Evolutionary conservation across 2,797 vertebrate genomes (phyloP), one percentile per base, ranked within the genome.

Genomic region (Melanotaenia maccullochi): DNA sequence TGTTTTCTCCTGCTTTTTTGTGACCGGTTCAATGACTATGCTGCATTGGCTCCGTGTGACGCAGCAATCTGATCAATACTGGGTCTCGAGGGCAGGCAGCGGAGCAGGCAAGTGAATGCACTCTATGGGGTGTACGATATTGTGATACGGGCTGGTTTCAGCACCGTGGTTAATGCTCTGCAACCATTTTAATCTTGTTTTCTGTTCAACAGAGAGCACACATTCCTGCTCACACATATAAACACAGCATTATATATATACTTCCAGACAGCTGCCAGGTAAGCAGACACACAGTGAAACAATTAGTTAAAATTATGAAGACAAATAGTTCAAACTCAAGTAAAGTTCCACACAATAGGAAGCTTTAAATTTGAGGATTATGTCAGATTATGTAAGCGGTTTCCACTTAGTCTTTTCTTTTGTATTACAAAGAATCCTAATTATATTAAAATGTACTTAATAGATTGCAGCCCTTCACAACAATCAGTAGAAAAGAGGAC

Each of bases 11-110:
- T 80, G 54, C 63, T 71, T 85, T 85, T 75, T 72, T 49, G 63
- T 65, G 56, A n/a, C 54, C 20, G 62, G 71, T 78, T 87, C 83
- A 20, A 85, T 81, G 81, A 77, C 87, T 76, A 30, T 90, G 86
- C 88, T 87, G 90, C 87, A 89, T 47, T 74, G 86, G 79, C 82
- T 92, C 75, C 68, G 74, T 35, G 79, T 88, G 85, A 89, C 42
- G 86, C 75, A 87, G 75, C 72, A 32, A 71, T 61, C 22, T 54
- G 79, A 92, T 93, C 93, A 71, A 93, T 93, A 90, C 60, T 33
- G 72, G 77, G 79, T 89, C 87, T 89, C 75, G 55, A 66, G 85
- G 87, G 79, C 81, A 82, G 85, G 82, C 83, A 79, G 85, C 58
- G 16, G 74, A 71, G 84, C 80, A 77, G 73, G 52, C 75, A 69